Base-by-base conservation (phyloP, 1,140 invertebrate genomes). In the Hylaeus anthracinus region DNA sequence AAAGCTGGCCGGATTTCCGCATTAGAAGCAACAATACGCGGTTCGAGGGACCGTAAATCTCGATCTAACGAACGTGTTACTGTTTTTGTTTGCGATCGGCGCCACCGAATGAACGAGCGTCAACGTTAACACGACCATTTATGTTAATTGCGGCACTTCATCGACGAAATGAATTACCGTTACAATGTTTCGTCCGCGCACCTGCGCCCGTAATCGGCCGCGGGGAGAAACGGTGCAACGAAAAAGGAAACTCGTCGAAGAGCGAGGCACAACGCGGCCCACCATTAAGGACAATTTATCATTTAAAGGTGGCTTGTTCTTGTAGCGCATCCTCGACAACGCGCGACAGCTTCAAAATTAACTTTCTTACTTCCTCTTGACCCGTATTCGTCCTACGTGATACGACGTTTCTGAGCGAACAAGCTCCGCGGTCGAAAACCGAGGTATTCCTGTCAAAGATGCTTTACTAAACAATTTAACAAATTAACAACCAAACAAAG, bases 331-430 rank as follows among this genome's bases (percentile, higher is more conserved):
- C 58, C 79, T 39, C 74, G 60, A 65, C 61, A 53, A 72, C 72
- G 73, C 64, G 48, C 79, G 75, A 85, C 75, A 79, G 53, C 60
- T 70, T 43, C 60, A 83, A 66, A 74, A 86, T 86, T 86, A 86
- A 82, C 82, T 86, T 86, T 86, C 85, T 85, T 85, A 86, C 72
- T 67, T 69, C 61, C 65, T 73, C 84, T 85, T 85, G 83, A 81
- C 84, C 78, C 64, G 63, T 70, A 81, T 82, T 63, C 83, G 71
- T 69, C 69, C 81, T 78, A 85, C 73, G 79, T 56, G 67, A 10
- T 8, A 74, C 58, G 14, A 48, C 43, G n/a, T 51, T 67, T 80
- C 51, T 58, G n/a, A 26, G 45, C 60, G 45, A 41, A 55, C 60
- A 82, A 72, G 66, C 63, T 45, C 15, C 53, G 12, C 72, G 53